A percentile compares a stretch with the other conserved stretches of the same genome.
These are phyloP conservation scores for Oscheius sp. DNA, from an alignment of 2,888 invertebrate genomes.

Conservation along the genomic window DNA sequence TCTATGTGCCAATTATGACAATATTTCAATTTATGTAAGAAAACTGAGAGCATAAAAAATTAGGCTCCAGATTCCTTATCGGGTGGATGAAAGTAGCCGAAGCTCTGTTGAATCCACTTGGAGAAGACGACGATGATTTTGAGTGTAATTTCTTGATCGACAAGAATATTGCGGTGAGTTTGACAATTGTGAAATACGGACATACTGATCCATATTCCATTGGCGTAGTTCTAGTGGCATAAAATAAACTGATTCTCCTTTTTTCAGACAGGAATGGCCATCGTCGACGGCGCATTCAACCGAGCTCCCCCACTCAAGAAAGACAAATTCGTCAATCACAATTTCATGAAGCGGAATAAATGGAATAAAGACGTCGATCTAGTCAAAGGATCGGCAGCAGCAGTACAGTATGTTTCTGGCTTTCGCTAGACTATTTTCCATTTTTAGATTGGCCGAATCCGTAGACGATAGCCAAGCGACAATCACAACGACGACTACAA, in stretches of 20 bases:
- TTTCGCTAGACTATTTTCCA: background rate
- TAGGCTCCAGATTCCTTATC: constrained; percentile 28
- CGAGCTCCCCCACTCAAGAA: constrained; percentile 42
- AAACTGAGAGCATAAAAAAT: constrained; percentile 33
- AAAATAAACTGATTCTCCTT: too few species aligned
- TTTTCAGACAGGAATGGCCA: constrained; percentile 57
- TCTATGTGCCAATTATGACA: constrained; percentile 62
- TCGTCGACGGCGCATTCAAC: constrained; percentile 51
- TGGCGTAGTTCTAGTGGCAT: too few species aligned
- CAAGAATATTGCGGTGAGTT: constrained; percentile 53
- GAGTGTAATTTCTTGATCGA: constrained; percentile 63
- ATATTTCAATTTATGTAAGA: constrained; percentile 56
- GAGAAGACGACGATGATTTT: constrained; percentile 71
- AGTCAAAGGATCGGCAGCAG: constrained; percentile 47
- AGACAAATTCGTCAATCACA: constrained; percentile 51
- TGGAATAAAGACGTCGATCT: constrained; percentile 25
- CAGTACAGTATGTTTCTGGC: constrained; percentile 42
- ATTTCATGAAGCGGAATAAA: constrained; percentile 37
- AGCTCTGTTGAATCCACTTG: constrained; percentile 64
- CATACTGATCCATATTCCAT: too few species aligned
- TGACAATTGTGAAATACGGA: too few species aligned
- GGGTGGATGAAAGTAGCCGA: constrained; percentile 65
- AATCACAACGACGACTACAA: constrained; percentile 4
- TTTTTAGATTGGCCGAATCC: constrained; percentile 13
- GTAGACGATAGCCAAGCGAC: constrained; percentile 3